Evolutionary conservation across 2,797 vertebrate genomes (phyloP).

Genomic region (Poecilia wingei): DNA sequence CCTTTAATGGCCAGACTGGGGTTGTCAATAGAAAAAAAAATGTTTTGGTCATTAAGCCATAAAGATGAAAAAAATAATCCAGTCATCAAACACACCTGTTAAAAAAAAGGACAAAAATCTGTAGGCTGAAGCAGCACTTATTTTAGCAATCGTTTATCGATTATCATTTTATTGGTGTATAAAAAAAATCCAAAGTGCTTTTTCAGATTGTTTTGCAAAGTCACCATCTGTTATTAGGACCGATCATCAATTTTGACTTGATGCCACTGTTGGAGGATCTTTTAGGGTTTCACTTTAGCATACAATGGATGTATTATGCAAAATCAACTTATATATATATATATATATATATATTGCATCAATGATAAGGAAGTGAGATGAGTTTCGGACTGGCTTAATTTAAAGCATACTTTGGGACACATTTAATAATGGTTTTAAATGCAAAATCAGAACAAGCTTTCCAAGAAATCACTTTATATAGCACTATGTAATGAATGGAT

Average conservation of each 20-base stretch:
- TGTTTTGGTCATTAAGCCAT: background rate
- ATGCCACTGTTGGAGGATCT: background rate
- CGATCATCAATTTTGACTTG: background rate
- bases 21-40: background rate
- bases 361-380: background rate
- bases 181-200: background rate
- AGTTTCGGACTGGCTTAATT: background rate
- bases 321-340: no score
- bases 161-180: background rate
- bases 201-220: background rate
- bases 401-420: background rate
- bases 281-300: background rate
- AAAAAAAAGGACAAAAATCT: background rate
- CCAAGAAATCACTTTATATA: background rate
- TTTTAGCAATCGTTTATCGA: background rate
- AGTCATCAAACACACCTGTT: background rate
- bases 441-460: background rate
- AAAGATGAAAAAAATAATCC: background rate
- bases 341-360: conserved; percentile 1
- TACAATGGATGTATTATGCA: no score
- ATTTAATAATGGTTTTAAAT: background rate
- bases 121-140: background rate
- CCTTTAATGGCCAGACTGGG: background rate
- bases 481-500: background rate
- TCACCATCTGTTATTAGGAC: background rate